A percentile compares a stretch with the other conserved stretches of the same genome.
Conservation (phyloP, 2,888 invertebrate genomes). For the Eupithecia inturbata region DNA sequence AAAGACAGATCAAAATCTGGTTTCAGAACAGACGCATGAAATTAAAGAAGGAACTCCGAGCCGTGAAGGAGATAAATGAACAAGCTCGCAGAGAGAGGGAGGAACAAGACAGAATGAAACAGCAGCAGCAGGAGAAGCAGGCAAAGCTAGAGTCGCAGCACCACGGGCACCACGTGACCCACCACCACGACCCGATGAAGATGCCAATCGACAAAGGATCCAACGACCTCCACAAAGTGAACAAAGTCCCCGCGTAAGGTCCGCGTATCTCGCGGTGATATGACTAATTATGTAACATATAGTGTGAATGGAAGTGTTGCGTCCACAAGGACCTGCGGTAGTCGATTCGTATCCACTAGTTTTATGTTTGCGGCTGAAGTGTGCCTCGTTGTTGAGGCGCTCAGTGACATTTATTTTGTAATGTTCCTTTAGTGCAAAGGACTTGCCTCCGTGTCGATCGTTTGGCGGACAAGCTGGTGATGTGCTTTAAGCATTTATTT, state of each 20-base stretch:
- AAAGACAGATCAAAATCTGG: constrained; percentile 98
- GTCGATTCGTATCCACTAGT: constrained; percentile 82
- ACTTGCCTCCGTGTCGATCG: constrained; percentile 77
- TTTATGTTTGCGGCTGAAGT: constrained; percentile 78
- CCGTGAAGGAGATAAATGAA: constrained; percentile 97
- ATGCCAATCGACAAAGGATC: constrained; percentile 89
- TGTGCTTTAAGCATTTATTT: constrained; percentile 85
- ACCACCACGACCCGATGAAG: constrained; percentile 89
- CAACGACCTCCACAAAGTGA: constrained; percentile 90
- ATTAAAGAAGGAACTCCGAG: constrained; percentile 96
- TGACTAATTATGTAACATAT: constrained; percentile 84
- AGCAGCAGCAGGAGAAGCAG: constrained; percentile 94
- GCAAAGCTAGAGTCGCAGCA: constrained; percentile 90
- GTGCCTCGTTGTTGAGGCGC: constrained; percentile 71
- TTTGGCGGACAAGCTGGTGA: constrained; percentile 81
- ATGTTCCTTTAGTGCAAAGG: constrained; percentile 83
- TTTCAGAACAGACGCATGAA: constrained; percentile 99
- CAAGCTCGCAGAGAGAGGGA: constrained; percentile 95
- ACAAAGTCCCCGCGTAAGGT: constrained; percentile 91
- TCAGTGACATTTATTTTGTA: constrained; percentile 72
- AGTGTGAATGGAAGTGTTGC: constrained; percentile 82
- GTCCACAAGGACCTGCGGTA: constrained; percentile 76
- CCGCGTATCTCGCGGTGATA: constrained; percentile 67
- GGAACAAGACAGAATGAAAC: constrained; percentile 95
- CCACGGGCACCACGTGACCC: constrained; percentile 88